These are phyloP conservation scores for Hipposideros larvatus DNA, from an alignment of 2,797 vertebrate species.

Conservation along the genomic window DNA sequence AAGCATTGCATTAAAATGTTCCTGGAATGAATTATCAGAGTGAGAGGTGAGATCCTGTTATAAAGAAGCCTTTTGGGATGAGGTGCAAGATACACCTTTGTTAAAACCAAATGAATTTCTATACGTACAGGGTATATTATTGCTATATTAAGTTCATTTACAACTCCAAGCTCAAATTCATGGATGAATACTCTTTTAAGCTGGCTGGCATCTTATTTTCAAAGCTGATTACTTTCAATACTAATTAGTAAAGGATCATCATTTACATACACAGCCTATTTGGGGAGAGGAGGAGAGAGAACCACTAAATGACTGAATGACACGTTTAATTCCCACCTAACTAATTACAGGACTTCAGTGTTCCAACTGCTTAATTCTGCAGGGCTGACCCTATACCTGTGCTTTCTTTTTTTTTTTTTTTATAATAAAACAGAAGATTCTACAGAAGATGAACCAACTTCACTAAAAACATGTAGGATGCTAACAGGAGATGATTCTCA, in stretches of 20 bases:
- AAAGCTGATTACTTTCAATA: not conserved
- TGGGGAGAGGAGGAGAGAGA: not conserved
- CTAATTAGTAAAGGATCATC: not conserved
- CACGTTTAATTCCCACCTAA: not conserved
- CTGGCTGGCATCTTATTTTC: not conserved
- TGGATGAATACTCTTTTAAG: not conserved
- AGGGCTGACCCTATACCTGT: not conserved
- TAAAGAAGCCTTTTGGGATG: not conserved
- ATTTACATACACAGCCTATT: not conserved
- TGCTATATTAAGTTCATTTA: not conserved
- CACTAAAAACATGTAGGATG: not conserved
- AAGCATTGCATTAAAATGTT: not conserved
- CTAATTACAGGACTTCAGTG: not conserved
- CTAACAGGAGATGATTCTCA: not conserved
- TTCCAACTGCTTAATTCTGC: not conserved
- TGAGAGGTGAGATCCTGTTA: not conserved
- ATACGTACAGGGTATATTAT: no score
- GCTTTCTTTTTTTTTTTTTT: not conserved
- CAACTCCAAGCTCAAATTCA: conserved; percentile 17
- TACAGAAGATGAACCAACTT: not conserved
- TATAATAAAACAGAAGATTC: not conserved
- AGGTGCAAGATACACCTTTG: not conserved
- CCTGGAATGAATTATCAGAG: not conserved
- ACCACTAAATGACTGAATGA: not conserved
- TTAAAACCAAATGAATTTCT: not conserved